Percentiles rank a stretch among this genome's conserved stretches.
phyloP scores from a whole-genome alignment of 2,797 vertebrate species.

The Pachyuromys duprasi region DNA sequence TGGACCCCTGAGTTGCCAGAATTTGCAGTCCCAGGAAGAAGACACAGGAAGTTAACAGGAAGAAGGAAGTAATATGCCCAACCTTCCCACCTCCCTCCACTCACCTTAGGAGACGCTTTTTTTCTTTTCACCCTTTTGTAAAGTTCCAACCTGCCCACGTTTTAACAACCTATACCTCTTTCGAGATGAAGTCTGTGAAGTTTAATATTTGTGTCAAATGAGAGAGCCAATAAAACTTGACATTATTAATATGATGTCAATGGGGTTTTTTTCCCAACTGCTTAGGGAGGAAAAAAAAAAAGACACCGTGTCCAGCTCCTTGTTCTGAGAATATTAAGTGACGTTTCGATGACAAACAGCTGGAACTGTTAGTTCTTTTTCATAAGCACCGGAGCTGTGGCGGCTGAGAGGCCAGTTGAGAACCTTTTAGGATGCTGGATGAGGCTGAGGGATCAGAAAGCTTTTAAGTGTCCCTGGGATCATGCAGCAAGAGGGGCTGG shows the following conservation, averaged over 20 bases:
- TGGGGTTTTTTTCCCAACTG: constrained; percentile 82
- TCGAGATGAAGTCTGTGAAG: constrained; percentile 86
- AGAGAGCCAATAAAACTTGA: constrained; percentile 88
- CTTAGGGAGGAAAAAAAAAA: constrained; percentile 83
- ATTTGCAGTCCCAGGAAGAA: rapidly evolving
- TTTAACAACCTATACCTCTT: constrained; percentile 85
- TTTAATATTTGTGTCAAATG: constrained; percentile 89
- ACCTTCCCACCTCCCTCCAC: neutral
- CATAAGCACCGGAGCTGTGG: constrained; percentile 69
- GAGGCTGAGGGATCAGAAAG: constrained; percentile 62
- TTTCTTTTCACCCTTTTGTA: constrained; percentile 6
- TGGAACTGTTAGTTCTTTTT: constrained; percentile 86
- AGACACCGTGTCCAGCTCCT: constrained; percentile 82
- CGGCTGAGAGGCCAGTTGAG: constrained; percentile 77
- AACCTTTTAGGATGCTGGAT: constrained; percentile 77
- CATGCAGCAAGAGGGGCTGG: neutral
- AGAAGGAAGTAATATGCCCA: neutral
- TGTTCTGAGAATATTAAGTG: constrained; percentile 86
- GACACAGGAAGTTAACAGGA: neutral
- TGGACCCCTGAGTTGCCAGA: no score
- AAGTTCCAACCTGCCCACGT: constrained; percentile 76
- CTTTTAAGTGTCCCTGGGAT: constrained; percentile 70
- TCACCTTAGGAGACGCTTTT: neutral
- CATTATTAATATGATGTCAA: constrained; percentile 89
- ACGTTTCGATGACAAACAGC: constrained; percentile 86